These are phyloP conservation scores for Pyrgus malvae DNA, from an alignment of 2,888 invertebrate species.

Conservation along the genomic window DNA sequence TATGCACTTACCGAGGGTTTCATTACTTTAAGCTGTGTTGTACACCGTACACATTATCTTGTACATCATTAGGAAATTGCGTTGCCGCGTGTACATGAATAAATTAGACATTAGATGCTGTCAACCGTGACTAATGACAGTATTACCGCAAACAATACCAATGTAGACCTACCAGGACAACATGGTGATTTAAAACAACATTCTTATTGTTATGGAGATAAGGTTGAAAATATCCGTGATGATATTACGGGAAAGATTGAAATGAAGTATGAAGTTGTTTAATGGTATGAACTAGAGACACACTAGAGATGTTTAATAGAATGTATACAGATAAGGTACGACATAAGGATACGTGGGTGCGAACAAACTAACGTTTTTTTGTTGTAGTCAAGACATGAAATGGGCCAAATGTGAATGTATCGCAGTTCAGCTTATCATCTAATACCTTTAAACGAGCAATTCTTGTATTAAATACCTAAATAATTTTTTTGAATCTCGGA, in stretches of 20 bases:
- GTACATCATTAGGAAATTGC: constrained; percentile 36
- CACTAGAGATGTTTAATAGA: constrained; percentile 56
- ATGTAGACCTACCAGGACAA: constrained; percentile 30
- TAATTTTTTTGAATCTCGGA: no score
- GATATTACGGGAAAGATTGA: constrained; percentile 30
- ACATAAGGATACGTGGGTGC: constrained; percentile 66
- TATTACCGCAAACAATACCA: constrained; percentile 62
- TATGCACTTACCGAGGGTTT: neutral
- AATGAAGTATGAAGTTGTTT: constrained; percentile 57
- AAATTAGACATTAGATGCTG: constrained; percentile 67
- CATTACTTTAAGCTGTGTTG: constrained; percentile 1
- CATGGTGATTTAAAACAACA: constrained; percentile 10
- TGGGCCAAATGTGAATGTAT: no score
- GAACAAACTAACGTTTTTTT: constrained; percentile 14
- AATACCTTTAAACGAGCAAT: no score
- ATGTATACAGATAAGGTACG: constrained; percentile 60
- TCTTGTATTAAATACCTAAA: no score
- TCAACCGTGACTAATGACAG: constrained; percentile 60
- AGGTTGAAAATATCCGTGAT: constrained; percentile 32
- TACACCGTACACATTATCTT: constrained; percentile 26
- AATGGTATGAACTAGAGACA: constrained; percentile 39
- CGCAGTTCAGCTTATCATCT: no score
- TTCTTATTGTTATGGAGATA: constrained; percentile 30
- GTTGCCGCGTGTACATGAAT: constrained; percentile 52
- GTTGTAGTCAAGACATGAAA: neutral